Evolutionary conservation across 2,113 vertebrate species (phyloP), one percentile per base, ranked within the genome.

Genomic region (Piprites chloris): DNA sequence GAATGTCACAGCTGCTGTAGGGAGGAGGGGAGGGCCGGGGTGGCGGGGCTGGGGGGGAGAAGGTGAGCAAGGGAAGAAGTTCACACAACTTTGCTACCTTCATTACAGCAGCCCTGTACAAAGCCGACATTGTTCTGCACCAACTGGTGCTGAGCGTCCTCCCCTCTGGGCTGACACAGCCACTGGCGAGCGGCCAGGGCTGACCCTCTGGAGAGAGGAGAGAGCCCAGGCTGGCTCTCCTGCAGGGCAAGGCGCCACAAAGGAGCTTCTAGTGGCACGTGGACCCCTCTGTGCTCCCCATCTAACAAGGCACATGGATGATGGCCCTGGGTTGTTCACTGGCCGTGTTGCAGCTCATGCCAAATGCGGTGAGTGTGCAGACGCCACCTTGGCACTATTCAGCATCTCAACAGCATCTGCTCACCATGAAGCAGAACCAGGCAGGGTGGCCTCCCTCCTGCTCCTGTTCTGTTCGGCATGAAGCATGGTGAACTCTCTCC

Each of bases 311-410:
- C 28, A 23, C 3, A 2, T 2, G 30, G 76, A 4, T 47, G n/a
- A 6, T 3, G 26, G 85, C 59, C 87, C 73, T 22, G 24, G 12
- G 46, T 16, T 23, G 6, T 10, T 56, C 9, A 1, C 7, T 7
- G 1, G 35, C 33, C 3, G 0, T 11, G 27, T 9, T 24, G 55
- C n/a, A 65, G 59, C 65, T 56, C 58, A 2, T 0, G 3, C 11
- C 27, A 35, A 27, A 37, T 0, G 2, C 4, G 21, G 42, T 1
- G 4, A 30, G 55, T 0, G 1, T 9, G 22, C 37, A 61, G n/a
- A 14, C 2, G 16, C 12, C 61, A 47, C n/a, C 58, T 8, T 26
- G 5, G 26, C 10, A 22, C 44, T 10, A 32, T 19, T 46, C 4
- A 2, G 53, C 23, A 69, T 4, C 81, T 53, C 58, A 14, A 3